Percentiles rank a stretch among this genome's conserved stretches.
Evolutionary conservation across 2,113 vertebrate species (phyloP).

Genomic region (Cisticola juncidis): DNA sequence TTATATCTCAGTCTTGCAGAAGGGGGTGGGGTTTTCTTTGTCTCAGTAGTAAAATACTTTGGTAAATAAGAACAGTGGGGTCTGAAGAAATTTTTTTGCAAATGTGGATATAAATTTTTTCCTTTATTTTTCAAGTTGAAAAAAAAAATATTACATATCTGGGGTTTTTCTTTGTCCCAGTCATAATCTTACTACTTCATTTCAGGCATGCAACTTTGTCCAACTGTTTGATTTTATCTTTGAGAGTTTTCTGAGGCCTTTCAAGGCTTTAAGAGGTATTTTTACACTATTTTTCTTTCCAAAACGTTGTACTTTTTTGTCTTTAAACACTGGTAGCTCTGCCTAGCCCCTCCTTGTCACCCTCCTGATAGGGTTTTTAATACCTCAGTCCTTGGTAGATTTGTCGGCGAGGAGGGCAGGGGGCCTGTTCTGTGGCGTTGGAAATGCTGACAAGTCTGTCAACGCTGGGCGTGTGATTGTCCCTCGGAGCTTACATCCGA

Average conservation of each 20-base stretch:
- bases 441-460: constrained; percentile 3
- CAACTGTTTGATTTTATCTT: neutral
- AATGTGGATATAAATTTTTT: neutral
- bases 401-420: neutral
- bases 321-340: neutral
- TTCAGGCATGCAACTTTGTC: neutral
- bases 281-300: neutral
- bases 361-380: neutral
- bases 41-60: neutral
- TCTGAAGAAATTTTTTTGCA: neutral
- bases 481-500: constrained; percentile 2
- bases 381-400: neutral
- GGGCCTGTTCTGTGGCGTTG: neutral
- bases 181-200: neutral
- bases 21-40: neutral
- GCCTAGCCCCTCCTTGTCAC: neutral
- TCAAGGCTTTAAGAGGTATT: neutral
- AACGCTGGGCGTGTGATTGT: neutral
- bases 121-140: neutral
- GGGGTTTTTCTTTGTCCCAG: neutral
- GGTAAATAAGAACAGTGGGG: neutral
- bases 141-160: neutral
- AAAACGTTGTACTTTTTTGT: neutral
- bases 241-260: neutral
- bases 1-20: neutral